Base-by-base conservation (phyloP, 2,113 vertebrate genomes). In the Ancistrus triradiatus region DNA sequence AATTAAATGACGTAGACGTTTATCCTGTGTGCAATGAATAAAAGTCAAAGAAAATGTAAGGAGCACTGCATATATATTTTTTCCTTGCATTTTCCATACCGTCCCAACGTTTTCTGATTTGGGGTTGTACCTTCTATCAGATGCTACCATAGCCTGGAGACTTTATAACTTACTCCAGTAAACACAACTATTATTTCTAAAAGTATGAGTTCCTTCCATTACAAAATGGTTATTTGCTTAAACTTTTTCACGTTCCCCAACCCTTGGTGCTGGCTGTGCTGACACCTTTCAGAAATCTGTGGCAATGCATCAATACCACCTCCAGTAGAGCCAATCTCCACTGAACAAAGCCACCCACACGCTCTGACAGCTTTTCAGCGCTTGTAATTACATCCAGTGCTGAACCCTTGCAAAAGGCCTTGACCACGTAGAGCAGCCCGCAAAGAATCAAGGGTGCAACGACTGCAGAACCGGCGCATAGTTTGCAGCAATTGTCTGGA, bases 261-360 rank as follows among this genome's bases (percentile, higher is more conserved):
- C 46, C 52, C 44, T 35, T 38, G 27, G 27, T 52, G 63, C 57
- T 33, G 31, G 43, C 11, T 14, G 21, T 28, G 52, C 22, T 49
- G 63, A 66, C 63, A 66, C 63, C 52, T 58, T 66, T 57, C 43
- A 66, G 52, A 37, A 35, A 46, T 56, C 40, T 6, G 7, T 6
- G 21, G 14, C 49, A 25, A n/a, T 43, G 59, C 61, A 68, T 73
- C 47, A 37, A 56, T 38, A 53, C 19, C 37, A 37, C 35, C 7
- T 9, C 48, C 49, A 35, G 19, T 40, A 17, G 44, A 63, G 59
- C 59, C 70, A 62, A 67, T 67, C 64, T 72, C 37, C 47, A 14
- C 13, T 13, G 71, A 69, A 73, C 60, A 73, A 73, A 73, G 61
- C 65, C 71, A 59, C 49, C 71, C 66, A 65, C 71, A 51, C 48